Evolutionary conservation across 2,797 vertebrate species (phyloP), one percentile per base, ranked within the genome.

Genomic region (Naso thynnoides): DNA sequence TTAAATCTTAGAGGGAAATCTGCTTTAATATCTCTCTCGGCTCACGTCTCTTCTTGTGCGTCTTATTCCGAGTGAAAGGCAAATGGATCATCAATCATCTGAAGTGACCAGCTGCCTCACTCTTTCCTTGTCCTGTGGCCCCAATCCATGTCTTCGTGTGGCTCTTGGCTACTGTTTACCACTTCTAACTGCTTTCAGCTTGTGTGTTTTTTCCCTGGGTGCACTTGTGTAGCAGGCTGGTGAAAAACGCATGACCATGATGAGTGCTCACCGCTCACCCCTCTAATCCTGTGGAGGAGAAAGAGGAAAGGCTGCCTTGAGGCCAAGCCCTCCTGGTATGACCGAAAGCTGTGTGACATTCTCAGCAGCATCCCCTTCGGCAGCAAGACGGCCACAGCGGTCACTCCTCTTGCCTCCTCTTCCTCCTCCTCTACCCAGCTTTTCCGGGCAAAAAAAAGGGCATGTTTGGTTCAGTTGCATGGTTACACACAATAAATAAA

Each of bases 401-500:
- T 85, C 73, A 54, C 50, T 82, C 65, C 54, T 73, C 8, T 58
- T 58, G 6, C 61, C 56, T 41, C 49, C 50, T 59, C 36, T 60
- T 73, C 36, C 36, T 53, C 27, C 47, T 48, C 41, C 38, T 67
- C 55, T 19, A 54, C 15, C 49, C 27, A 27, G 24, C 42, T 53
- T 85, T 79, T 86, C 70, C 41, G 18, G 63, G 66, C 36, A 70
- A 76, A 31, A 29, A 53, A 27, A 21, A 36, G 13, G 45, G 16
- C 71, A 47, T 69, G 86, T 90, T 89, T 89, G 82, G 82, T 83
- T 81, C 78, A 61, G 90, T 91, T 15, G 87, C 93, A 89, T 93
- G 88, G 93, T 85, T 88, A 93, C 93, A 60, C 69, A 76, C 65
- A 62, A 87, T 76, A 89, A 93, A 94, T 91, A 93, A 91, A 93